Conservation (phyloP, 2,797 vertebrate species). For the Geotrypetes seraphini region DNA sequence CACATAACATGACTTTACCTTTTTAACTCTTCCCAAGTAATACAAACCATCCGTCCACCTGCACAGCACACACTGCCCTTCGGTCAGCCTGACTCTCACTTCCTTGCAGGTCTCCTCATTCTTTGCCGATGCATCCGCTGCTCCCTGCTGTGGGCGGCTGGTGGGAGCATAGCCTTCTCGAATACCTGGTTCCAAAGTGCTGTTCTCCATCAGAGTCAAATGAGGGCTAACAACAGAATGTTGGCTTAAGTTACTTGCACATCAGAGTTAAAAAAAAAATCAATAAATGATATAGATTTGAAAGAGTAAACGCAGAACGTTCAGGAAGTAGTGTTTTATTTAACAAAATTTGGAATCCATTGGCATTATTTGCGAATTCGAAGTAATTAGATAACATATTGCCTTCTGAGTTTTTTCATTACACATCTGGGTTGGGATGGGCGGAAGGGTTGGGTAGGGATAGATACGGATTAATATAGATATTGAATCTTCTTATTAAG, state of each 20-base stretch:
- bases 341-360: no score
- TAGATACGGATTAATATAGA: no score
- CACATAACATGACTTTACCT: constrained; percentile 67
- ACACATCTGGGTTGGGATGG: no score
- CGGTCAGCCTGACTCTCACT: constrained; percentile 63
- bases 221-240: constrained; percentile 23
- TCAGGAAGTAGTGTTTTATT: no score
- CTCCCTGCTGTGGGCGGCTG: constrained; percentile 37
- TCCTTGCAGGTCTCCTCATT: constrained; percentile 40
- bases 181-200: constrained; percentile 46
- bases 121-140: constrained; percentile 12
- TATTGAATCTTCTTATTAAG: no score
- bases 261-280: neutral
- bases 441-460: no score
- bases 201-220: constrained; percentile 40
- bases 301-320: no score
- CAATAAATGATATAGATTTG: no score
- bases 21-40: constrained; percentile 90
- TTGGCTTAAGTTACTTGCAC: no score
- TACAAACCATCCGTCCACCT: constrained; percentile 92
- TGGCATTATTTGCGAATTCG: no score
- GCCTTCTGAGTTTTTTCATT: no score
- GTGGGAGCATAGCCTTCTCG: constrained; percentile 48
- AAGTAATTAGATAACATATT: no score
- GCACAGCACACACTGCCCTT: constrained; percentile 88